A percentile compares a stretch with the other conserved stretches of the same genome.
Evolutionary conservation across 2,888 invertebrate species (phyloP).

Genomic region (Odontothrips loti): DNA sequence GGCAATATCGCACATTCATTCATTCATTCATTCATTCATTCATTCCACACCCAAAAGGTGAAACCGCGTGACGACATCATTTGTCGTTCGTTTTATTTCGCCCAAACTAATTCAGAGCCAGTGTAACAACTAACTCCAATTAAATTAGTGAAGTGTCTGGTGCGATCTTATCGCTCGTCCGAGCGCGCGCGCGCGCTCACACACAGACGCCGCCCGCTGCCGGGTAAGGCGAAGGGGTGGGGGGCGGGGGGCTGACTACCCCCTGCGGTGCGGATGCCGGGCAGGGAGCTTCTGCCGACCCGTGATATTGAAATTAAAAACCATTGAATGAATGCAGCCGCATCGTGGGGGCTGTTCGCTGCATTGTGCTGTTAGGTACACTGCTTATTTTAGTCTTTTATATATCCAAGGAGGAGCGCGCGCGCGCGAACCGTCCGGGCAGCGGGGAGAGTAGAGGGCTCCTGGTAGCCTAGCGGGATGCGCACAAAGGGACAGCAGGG

Average conservation of each 20-base stretch:
- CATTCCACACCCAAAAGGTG: too few relatives aligned
- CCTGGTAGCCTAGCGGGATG: too few relatives aligned
- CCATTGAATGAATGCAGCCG: neutral
- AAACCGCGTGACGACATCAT: neutral
- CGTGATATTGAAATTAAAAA: constrained; percentile 20
- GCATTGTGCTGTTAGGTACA: neutral
- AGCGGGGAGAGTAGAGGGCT: too few relatives aligned
- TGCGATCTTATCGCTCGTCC: neutral
- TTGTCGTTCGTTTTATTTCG: neutral
- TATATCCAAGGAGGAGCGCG: neutral
- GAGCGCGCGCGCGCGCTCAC: neutral
- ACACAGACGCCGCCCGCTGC: too few relatives aligned
- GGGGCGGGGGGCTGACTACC: too few relatives aligned
- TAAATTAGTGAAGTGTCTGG: neutral
- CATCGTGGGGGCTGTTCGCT: too few relatives aligned
- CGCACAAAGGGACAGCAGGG: too few relatives aligned
- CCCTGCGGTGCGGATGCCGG: neutral
- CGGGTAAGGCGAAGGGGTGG: too few relatives aligned
- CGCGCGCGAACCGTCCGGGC: too few relatives aligned
- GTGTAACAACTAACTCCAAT: neutral
- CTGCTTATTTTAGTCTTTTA: constrained; percentile 24
- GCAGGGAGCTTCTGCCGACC: neutral
- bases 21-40: too few relatives aligned
- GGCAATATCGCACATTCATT: too few relatives aligned
- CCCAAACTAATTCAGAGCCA: neutral